A percentile compares a stretch with the other conserved stretches of the same genome.
Conservation (phyloP, 2,797 vertebrate genomes). For the Tarsius wallacei region DNA sequence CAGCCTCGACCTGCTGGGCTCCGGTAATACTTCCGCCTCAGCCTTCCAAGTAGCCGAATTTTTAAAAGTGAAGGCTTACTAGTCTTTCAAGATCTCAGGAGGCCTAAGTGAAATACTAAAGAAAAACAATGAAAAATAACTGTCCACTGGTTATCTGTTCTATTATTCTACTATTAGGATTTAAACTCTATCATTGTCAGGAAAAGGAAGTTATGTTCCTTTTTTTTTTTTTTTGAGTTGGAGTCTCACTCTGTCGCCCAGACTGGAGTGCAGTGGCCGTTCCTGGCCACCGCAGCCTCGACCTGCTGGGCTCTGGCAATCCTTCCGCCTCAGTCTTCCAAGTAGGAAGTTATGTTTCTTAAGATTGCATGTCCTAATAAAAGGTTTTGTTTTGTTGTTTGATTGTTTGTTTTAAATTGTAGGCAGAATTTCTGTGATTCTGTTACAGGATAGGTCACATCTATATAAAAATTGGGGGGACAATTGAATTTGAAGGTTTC, state of each 20-base stretch:
- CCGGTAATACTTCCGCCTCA: too few species aligned
- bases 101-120: neutral
- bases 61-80: neutral
- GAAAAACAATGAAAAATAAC: neutral
- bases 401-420: too few species aligned
- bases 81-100: neutral
- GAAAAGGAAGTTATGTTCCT: neutral
- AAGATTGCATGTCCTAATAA: neutral
- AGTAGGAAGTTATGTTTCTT: neutral
- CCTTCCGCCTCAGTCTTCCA: too few species aligned
- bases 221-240: too few species aligned
- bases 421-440: neutral
- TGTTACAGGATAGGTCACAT: neutral
- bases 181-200: neutral
- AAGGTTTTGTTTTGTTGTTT: neutral
- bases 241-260: too few species aligned
- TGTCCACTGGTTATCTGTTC: neutral
- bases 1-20: too few species aligned
- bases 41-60: too few species aligned
- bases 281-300: too few species aligned
- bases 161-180: neutral
- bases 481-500: neutral
- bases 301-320: too few species aligned
- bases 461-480: neutral
- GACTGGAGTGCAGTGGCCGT: too few species aligned